Conservation (phyloP, 2,113 vertebrate genomes). For the Phoxinus phoxinus region DNA sequence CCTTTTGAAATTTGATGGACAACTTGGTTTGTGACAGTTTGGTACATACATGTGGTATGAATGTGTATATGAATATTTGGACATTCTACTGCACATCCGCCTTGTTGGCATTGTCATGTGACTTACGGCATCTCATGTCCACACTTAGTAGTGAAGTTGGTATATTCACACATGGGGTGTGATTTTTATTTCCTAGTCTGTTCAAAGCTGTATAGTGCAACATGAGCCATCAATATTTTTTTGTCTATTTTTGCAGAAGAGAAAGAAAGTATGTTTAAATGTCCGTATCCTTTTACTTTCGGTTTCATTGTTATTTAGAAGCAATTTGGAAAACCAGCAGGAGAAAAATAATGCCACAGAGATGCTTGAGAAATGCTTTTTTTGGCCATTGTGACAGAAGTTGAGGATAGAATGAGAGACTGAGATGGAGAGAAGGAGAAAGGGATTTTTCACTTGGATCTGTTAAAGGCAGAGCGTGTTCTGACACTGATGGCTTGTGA, state of each 20-base stretch:
- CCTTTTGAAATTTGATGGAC: neutral
- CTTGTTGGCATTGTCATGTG: neutral
- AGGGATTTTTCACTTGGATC: conserved; percentile 60
- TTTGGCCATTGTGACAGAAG: neutral
- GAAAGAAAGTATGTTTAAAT: neutral
- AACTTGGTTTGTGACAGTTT: neutral
- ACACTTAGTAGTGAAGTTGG: neutral
- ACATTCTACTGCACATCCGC: no score
- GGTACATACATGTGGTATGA: no score
- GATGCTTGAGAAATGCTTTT: neutral
- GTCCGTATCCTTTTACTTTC: neutral
- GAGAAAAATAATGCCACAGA: neutral
- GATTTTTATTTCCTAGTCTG: neutral
- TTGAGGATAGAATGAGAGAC: neutral
- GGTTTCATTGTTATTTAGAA: neutral
- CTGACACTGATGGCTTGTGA: conserved; percentile 66
- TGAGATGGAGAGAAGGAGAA: neutral
- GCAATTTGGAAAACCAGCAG: neutral
- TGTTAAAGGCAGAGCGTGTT: conserved; percentile 49
- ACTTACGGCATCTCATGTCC: neutral
- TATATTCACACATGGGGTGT: neutral
- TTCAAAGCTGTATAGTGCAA: neutral
- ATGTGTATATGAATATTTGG: neutral
- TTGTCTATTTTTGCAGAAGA: neutral
- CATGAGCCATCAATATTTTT: neutral